Percentiles rank a stretch among this genome's conserved stretches.
Conservation (phyloP, 1,140 invertebrate species). For the Pseudomyrmex pallidus region DNA sequence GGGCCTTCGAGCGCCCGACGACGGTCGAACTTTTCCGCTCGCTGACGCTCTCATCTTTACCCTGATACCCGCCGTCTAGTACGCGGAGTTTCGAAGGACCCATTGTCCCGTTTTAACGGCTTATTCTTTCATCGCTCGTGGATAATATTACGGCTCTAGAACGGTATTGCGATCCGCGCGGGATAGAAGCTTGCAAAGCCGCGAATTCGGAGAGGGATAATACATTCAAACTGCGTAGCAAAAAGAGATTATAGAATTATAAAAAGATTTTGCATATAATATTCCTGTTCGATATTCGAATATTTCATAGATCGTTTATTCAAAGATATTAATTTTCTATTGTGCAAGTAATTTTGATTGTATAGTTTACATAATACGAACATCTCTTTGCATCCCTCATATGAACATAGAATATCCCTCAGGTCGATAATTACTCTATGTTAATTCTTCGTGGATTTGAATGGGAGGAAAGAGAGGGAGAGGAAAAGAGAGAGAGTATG, state of each 20-base stretch:
- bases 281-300: background rate
- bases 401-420: slow-evolving; percentile 40
- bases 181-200: background rate
- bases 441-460: slow-evolving; percentile 65
- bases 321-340: slow-evolving; percentile 11
- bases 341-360: no score
- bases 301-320: background rate
- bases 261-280: background rate
- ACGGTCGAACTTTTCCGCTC: slow-evolving; percentile 54
- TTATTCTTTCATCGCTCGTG: slow-evolving; percentile 46
- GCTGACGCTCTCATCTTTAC: slow-evolving; percentile 42
- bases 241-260: no score
- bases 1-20: slow-evolving; percentile 20
- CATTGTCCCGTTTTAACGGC: slow-evolving; percentile 66
- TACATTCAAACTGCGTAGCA: background rate
- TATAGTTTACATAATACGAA: background rate
- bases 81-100: slow-evolving; percentile 45
- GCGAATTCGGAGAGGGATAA: slow-evolving; percentile 19
- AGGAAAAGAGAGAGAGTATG: background rate
- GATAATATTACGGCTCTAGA: slow-evolving; percentile 40
- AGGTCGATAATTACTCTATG: slow-evolving; percentile 71
- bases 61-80: slow-evolving; percentile 45
- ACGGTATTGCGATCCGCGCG: slow-evolving; percentile 18
- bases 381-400: slow-evolving; percentile 5
- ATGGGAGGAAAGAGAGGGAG: slow-evolving; percentile 1